Evolutionary conservation across 2,888 invertebrate genomes (phyloP), one percentile per base, ranked within the genome.

Genomic region (Silvanus unidentatus): DNA sequence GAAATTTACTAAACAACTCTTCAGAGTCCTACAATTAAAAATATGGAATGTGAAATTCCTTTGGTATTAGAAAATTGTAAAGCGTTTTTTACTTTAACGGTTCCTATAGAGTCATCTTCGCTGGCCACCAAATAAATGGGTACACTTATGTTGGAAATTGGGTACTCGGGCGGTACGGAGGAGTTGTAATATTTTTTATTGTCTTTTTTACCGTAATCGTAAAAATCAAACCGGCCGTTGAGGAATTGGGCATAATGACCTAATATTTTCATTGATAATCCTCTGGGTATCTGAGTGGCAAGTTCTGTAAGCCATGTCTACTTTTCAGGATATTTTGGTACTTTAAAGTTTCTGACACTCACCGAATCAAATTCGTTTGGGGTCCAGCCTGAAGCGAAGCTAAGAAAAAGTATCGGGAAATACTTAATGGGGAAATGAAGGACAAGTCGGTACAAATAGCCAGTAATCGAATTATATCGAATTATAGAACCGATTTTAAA

Each of bases 151-250:
- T 45, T 35, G 9, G 39, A 28, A 3, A 54, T 13, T 2, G 52
- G 52, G 42, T 54, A 54, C 10, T 41, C 37, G 5, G 48, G 49
- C 9, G 50, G 49, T 15, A 34, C 30, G 6, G 35, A 16, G 2
- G 28, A 28, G 4, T 44, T 44, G 28, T 53, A 54, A 3, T 38
- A 5, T 39, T 41, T 38, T 16, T 34, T 3, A 39, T 54, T 54
- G 9, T 38, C 37, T 15, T 44, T 44, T 16, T 8, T 8, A 12
- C 54, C 53, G 40, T 54, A 51, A 32, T 54, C 54, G 29, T 43
- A 54, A 46, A 46, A 44, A 14, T 44, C 44, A 35, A 51, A 54
- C 12, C 42, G 40, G 10, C 43, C 32, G 2, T 29, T 14, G 0
- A 40, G 16, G 2, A 44, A 15, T 42, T 54, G 54, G 5, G 32